These are phyloP conservation scores for Bombus pascuorum DNA, from an alignment of 1,140 invertebrate genomes.

Conservation along the genomic window DNA sequence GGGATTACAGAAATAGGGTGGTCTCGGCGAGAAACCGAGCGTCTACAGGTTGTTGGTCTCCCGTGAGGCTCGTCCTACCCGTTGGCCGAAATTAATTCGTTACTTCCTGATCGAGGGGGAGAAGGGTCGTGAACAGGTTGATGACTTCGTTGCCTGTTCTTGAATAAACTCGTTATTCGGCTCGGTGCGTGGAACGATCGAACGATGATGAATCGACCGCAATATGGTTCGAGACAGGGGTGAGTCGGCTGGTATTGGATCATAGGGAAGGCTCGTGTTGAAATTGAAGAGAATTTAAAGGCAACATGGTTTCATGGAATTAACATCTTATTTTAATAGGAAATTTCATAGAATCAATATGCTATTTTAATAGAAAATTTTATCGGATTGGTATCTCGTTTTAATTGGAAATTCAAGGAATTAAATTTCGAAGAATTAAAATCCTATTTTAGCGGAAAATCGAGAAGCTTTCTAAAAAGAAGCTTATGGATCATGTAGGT, in stretches of 20 bases:
- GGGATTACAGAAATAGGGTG: slow-evolving; percentile 19
- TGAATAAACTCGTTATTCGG: slow-evolving; percentile 5
- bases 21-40: background rate
- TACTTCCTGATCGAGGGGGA: slow-evolving; percentile 70
- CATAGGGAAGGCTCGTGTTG: background rate
- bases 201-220: background rate
- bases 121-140: slow-evolving; percentile 63
- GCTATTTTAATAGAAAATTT: background rate
- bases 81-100: slow-evolving; percentile 70
- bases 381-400: background rate
- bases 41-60: slow-evolving; percentile 78
- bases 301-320: background rate
- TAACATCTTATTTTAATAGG: background rate
- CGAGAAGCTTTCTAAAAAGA: no score
- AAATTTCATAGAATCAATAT: background rate
- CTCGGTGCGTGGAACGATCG: background rate
- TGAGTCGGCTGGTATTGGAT: background rate
- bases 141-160: slow-evolving; percentile 44
- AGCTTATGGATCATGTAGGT: no score
- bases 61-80: slow-evolving; percentile 21
- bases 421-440: background rate
- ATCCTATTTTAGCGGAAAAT: background rate
- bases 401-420: no score
- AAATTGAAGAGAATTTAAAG: background rate
- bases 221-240: no score